Percentiles rank a stretch among this genome's conserved stretches.
These are phyloP conservation scores for Myotis findleyi DNA, from an alignment of 2,797 vertebrate species.

Conservation along the genomic window DNA sequence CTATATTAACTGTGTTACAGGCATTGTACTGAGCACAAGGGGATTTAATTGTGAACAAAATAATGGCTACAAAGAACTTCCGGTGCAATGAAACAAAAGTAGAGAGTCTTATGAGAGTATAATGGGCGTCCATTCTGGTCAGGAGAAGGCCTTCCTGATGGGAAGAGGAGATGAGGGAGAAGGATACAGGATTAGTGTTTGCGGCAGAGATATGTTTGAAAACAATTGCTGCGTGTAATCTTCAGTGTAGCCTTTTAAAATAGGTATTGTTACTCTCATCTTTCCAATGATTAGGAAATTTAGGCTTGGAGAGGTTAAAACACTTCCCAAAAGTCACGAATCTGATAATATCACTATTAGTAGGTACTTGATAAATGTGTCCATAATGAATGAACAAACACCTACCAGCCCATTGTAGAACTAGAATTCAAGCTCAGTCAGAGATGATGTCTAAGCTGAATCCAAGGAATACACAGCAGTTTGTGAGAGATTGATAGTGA, in stretches of 20 bases:
- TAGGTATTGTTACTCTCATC: neutral
- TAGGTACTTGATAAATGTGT: neutral
- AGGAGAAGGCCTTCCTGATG: neutral
- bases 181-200: neutral
- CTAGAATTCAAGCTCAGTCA: neutral
- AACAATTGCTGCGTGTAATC: neutral
- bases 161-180: neutral
- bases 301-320: neutral
- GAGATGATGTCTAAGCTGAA: neutral
- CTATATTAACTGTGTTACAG: neutral
- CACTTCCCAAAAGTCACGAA: neutral
- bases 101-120: neutral
- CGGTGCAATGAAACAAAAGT: neutral
- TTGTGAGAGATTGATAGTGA: neutral
- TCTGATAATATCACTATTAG: neutral
- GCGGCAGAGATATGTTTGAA: neutral
- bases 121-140: neutral
- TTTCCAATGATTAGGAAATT: neutral
- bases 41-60: slow-evolving; percentile 9
- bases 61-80: neutral
- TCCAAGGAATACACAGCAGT: neutral
- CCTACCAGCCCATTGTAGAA: neutral
- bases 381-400: neutral
- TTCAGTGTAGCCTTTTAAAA: neutral
- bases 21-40: neutral